A percentile compares a stretch with the other conserved stretches of the same genome.
Evolutionary conservation across 2,888 invertebrate genomes (phyloP).

Genomic region (Synergus umbraculus): DNA sequence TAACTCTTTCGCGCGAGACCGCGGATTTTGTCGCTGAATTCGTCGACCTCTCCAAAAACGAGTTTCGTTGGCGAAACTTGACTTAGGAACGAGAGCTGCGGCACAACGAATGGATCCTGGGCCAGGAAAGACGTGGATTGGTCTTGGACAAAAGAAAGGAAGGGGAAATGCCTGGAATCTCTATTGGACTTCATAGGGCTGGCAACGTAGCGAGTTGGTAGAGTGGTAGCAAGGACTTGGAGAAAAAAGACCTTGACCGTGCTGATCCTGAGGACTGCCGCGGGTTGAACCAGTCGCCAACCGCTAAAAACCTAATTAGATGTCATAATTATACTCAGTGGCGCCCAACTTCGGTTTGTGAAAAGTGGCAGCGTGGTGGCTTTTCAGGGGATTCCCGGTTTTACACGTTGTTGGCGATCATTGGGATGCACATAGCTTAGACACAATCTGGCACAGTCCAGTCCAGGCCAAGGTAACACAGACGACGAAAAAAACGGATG

Average conservation of each 20-base stretch:
- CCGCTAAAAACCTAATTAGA: constrained; percentile 76
- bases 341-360: constrained; percentile 61
- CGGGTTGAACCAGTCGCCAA: constrained; percentile 65
- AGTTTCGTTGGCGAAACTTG: constrained; percentile 26
- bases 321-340: constrained; percentile 76
- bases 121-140: constrained; percentile 56
- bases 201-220: constrained; percentile 25
- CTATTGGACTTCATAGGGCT: constrained; percentile 56
- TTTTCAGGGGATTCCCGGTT: constrained; percentile 32
- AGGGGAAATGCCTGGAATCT: constrained; percentile 60
- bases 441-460: no score
- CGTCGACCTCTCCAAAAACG: constrained; percentile 32
- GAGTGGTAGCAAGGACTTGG: constrained; percentile 51
- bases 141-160: constrained; percentile 65
- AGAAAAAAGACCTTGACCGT: constrained; percentile 67
- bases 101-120: constrained; percentile 12
- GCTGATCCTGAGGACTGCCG: constrained; percentile 62
- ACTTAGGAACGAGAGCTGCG: constrained; percentile 1
- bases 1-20: constrained; percentile 37
- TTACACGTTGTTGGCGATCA: constrained; percentile 7
- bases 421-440: neutral
- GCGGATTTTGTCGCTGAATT: constrained; percentile 41
- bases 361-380: neutral
- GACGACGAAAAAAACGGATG: neutral
- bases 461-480: neutral